phyloP scores from a whole-genome alignment of 2,797 vertebrate species.

The Enteromius afrohamiltoni region DNA sequence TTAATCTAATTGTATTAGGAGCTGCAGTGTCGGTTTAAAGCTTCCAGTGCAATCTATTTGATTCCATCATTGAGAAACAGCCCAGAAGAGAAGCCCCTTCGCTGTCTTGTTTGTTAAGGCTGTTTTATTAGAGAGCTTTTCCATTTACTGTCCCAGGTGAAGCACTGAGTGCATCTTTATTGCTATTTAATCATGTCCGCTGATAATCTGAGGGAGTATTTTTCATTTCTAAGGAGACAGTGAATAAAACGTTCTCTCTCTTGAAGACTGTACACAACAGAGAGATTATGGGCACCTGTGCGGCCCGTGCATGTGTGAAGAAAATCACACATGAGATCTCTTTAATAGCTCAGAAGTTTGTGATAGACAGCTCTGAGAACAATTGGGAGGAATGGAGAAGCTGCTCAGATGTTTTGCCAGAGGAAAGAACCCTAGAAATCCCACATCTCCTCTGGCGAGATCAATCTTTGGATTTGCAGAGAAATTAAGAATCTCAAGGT shows the following conservation, averaged over 20 bases:
- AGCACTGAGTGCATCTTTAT: constrained; percentile 72
- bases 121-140: constrained; percentile 77
- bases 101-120: constrained; percentile 63
- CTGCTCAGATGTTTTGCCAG: neutral
- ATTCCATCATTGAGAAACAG: constrained; percentile 65
- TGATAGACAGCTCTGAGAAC: constrained; percentile 1
- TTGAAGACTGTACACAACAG: constrained; percentile 51
- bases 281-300: constrained; percentile 20
- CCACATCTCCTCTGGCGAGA: neutral
- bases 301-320: neutral
- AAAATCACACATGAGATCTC: constrained; percentile 6
- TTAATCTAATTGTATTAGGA: constrained; percentile 69
- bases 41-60: constrained; percentile 69
- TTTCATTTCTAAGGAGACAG: constrained; percentile 68
- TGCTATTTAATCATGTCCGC: constrained; percentile 79
- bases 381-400: neutral
- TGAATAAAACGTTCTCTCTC: constrained; percentile 54
- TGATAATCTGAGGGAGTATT: constrained; percentile 72
- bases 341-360: neutral
- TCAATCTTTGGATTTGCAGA: neutral
- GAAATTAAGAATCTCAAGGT: neutral
- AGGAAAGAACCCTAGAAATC: neutral
- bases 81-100: constrained; percentile 52
- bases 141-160: constrained; percentile 73
- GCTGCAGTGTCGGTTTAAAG: constrained; percentile 67